Percentiles rank a stretch among this genome's conserved stretches.
Evolutionary conservation across 2,888 invertebrate genomes (phyloP).

Genomic region (Sinohyriopsis cumingii): DNA sequence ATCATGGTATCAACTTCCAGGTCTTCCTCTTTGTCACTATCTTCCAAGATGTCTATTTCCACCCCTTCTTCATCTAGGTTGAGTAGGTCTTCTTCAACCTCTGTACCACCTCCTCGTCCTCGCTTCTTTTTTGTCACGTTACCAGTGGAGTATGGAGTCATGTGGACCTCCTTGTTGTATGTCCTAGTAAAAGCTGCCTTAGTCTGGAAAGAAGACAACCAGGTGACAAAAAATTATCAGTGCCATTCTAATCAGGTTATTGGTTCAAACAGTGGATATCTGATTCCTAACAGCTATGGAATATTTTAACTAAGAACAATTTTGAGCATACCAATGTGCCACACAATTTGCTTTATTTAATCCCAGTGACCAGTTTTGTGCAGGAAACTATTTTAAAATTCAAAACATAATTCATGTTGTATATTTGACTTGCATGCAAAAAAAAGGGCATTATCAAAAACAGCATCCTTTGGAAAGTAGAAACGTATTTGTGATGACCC

Average conservation of each 20-base stretch:
- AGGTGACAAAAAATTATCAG: not conserved
- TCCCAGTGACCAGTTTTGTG: too few relatives aligned
- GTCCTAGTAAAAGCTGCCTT: constrained; percentile 94
- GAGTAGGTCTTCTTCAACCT: constrained; percentile 58
- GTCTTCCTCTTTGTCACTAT: constrained; percentile 69
- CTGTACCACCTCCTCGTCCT: constrained; percentile 71
- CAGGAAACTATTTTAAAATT: too few relatives aligned
- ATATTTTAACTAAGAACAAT: too few relatives aligned
- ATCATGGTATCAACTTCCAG: constrained; percentile 84
- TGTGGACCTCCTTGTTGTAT: constrained; percentile 88
- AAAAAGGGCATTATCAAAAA: too few relatives aligned
- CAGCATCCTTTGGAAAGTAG: too few relatives aligned
- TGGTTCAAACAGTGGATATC: too few relatives aligned
- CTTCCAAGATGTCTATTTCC: constrained; percentile 23
- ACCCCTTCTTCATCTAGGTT: constrained; percentile 44
- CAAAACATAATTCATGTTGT: too few relatives aligned
- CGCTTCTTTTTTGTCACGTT: constrained; percentile 77
- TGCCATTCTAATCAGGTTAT: not conserved
- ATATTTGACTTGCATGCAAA: too few relatives aligned
- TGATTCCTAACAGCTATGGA: too few relatives aligned
- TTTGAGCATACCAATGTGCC: too few relatives aligned
- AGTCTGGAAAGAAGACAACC: constrained; percentile 75
- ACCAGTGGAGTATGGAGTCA: constrained; percentile 84
- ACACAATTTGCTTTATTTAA: too few relatives aligned
- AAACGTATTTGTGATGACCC: too few relatives aligned